Evolutionary conservation across 2,797 vertebrate genomes (phyloP).

Genomic region (Thripadectes ignobilis): DNA sequence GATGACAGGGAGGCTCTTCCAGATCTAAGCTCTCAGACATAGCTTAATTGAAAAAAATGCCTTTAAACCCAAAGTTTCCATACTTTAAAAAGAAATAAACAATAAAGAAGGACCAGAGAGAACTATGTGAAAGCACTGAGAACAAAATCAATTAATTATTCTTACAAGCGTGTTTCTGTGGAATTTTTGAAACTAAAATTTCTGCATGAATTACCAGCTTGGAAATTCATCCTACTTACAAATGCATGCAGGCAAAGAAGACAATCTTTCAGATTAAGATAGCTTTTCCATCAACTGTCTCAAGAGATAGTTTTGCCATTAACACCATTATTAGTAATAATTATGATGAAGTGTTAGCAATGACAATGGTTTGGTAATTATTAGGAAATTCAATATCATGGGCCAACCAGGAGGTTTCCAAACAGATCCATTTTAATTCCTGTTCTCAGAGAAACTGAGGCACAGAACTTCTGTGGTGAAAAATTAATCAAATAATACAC

Average conservation of each 20-base stretch:
- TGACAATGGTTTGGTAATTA: not conserved
- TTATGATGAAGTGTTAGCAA: not conserved
- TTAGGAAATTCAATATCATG: not conserved
- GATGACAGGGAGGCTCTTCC: slow-evolving; percentile 2
- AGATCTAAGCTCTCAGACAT: not conserved
- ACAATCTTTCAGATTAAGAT: not conserved
- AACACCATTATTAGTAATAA: not conserved
- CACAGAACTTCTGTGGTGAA: not conserved
- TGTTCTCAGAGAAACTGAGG: not conserved
- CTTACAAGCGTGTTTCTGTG: not conserved
- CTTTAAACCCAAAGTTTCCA: not conserved
- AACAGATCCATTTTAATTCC: not conserved
- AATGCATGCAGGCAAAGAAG: not conserved
- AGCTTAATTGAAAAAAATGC: not conserved
- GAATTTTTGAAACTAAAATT: slow-evolving; percentile 28
- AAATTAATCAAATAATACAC: not conserved
- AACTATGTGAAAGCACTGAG: not conserved
- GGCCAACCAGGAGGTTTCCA: not conserved
- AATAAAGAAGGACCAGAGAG: not conserved
- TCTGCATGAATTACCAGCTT: not conserved
- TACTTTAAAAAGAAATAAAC: not conserved
- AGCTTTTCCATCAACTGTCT: not conserved
- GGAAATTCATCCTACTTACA: slow-evolving; percentile 14
- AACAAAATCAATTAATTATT: not conserved
- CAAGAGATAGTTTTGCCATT: not conserved